Evolutionary conservation across 1,140 invertebrate species (phyloP), one percentile per base, ranked within the genome.

Genomic region (Rhagoletis pomonella): DNA sequence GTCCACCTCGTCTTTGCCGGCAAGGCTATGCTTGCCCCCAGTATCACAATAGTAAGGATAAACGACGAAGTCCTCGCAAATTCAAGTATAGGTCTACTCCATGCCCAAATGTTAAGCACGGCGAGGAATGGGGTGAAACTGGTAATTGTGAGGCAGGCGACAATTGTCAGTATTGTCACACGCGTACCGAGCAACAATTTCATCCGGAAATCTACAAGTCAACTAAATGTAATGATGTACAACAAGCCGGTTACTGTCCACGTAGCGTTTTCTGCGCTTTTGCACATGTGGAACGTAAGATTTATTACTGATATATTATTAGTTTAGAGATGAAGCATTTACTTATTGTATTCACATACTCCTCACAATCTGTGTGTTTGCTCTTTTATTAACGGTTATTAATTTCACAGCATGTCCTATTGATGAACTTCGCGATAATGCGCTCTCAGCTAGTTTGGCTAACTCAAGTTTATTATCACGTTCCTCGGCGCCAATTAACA

Each of bases 121-220:
- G 98, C 7, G 98, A 99, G 94, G 99, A 99, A 94, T 99, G 99
- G 99, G 98, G 98, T 42, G 98, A 99, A 93, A 98, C 98, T 0
- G 96, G 96, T 60, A 98, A 98, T 92, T 99, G 99, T 94, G 98
- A 99, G 91, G 96, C 96, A 89, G 98, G 98, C 4, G 99, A 99
- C 93, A 95, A 95, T 64, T 99, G 99, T 93, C 96, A 97, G 10
- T 99, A 99, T 94, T 99, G 98, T 94, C 99, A 99, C 93, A 99
- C 98, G n/a, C 95, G 99, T 89, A 99, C 98, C 12, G 99, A 99
- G 93, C 99, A 99, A 93, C 99, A 99, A 94, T 99, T 99, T 95
- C 99, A 99, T 94, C 99, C 99, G 3, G 99, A 99, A 95, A 99
- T 99, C 90, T 99, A 99, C 94, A 99, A 99, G 94, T 99, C 98